Base-by-base conservation (phyloP, 2,113 vertebrate species). In the Euleptes europaea region DNA sequence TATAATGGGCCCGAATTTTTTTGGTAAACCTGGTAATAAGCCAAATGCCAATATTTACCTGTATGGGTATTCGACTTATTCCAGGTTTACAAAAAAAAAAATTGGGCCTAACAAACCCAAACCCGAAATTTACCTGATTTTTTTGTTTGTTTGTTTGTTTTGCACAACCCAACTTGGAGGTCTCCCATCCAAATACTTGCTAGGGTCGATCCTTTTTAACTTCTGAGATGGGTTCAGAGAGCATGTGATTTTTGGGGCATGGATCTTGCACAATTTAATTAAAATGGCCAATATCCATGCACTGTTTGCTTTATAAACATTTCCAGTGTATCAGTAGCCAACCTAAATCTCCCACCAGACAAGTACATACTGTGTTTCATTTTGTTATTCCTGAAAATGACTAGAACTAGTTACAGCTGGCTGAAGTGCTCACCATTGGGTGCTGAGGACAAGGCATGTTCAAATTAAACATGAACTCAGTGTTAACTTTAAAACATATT, bases 281-380 rank as follows among this genome's bases (percentile, higher is more conserved):
- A 96, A 96, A 96, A 95, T 94, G 95, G 95, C 96, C 90, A 95
- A 95, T 90, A 94, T 96, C 95, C 96, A 96, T 91, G 90, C 94
- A 93, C 95, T 96, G 95, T 96, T 97, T 96, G 95, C 95, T 96
- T 96, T 96, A 95, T 96, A 97, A 97, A 97, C 95, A 96, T 95
- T 95, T 88, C 83, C 88, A 93, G 94, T 93, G 91, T 95, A 92
- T 96, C 94, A 90, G 95, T 95, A 96, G 96, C 95, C 96, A 96
- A 96, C 95, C 95, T 96, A 97, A 97, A 97, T 96, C 95, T 96
- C 94, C 94, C 94, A 91, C 86, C 93, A 94, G 95, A 97, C 51
- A 69, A 96, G 96, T 90, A 95, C 93, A 94, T 88, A 91, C 92
- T 94, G 94, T 94, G 90, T 91, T 92, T 92, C 15, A 1, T 80